Evolutionary conservation across 2,888 invertebrate genomes (phyloP), one percentile per base, ranked within the genome.

Genomic region (Stictocephala bisonia): DNA sequence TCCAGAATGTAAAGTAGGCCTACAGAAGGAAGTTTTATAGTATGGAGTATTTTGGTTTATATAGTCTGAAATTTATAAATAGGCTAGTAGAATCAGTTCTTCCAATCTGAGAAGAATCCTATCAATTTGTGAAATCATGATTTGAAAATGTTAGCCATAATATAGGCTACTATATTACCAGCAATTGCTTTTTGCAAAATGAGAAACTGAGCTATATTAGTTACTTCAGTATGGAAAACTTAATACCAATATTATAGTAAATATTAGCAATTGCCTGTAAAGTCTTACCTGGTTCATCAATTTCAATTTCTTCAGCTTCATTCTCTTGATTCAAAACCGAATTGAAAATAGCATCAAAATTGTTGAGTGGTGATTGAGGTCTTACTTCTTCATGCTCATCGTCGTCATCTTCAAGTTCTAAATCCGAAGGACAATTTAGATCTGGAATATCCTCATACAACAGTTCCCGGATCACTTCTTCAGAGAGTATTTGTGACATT

Each of bases 261-360:
- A 35, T 44, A 44, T 44, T 44, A 44, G 44, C 44, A 44, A 44
- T 44, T 6, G 44, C 4, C 44, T 44, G 44, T 44, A 44, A 44
- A 44, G 20, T 44, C 44, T 44, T 44, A 44, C 44, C 44, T 44
- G 44, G 44, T 44, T 44, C 44, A 44, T 44, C 44, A 44, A 44
- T 4, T 4, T 44, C 4, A 44, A 44, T 44, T 44, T 44, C 44
- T 44, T 44, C 44, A 44, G 44, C 44, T 44, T 44, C 44, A 44
- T 44, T 44, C 44, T 44, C 44, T 44, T 44, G 3, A 44, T 44
- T 44, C 44, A 44, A 44, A 44, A 44, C 44, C 11, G 44, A 44
- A 44, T 44, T 44, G 44, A 44, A 44, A 4, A 44, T 20, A 11
- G 44, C 11, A 44, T 44, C 44, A 44, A 44, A 44, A 9, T 44